A percentile compares a stretch with the other conserved stretches of the same genome.
These are phyloP conservation scores for Rhinolophus sinicus DNA, from an alignment of 2,113 vertebrate species.

Conservation along the genomic window DNA sequence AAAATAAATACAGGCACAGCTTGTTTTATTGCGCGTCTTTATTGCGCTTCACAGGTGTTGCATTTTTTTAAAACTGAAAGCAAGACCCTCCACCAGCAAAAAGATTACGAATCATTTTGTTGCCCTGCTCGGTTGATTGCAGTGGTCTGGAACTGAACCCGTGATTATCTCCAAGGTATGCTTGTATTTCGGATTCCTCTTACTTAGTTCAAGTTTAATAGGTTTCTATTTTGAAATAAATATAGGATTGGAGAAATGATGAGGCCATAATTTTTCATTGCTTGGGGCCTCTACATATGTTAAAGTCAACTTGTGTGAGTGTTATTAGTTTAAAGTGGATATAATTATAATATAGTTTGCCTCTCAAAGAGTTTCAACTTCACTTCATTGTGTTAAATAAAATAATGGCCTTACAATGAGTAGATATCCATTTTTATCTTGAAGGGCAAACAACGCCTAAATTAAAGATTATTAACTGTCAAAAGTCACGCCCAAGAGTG, in stretches of 20 bases:
- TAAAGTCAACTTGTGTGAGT: neutral
- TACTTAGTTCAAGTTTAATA: neutral
- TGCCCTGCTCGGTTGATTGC: neutral
- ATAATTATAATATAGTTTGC: neutral
- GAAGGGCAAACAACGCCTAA: constrained; percentile 25
- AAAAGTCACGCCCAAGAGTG: neutral
- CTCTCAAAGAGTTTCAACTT: neutral
- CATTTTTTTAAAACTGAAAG: neutral
- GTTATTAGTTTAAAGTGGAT: constrained; percentile 30
- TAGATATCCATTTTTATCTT: constrained; percentile 30
- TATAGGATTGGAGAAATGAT: neutral
- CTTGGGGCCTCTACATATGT: neutral
- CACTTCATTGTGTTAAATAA: neutral
- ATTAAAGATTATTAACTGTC: constrained; percentile 56
- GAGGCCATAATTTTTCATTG: neutral
- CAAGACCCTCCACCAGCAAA: neutral
- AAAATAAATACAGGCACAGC: neutral
- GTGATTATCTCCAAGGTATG: neutral
- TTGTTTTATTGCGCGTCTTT: neutral
- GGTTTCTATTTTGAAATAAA: neutral
- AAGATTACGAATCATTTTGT: neutral
- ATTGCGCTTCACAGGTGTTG: neutral
- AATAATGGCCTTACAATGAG: constrained; percentile 37
- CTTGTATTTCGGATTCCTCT: neutral
- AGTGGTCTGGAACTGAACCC: neutral